These are phyloP conservation scores for Poecilia wingei DNA, from an alignment of 2,797 vertebrate genomes.

Conservation along the genomic window DNA sequence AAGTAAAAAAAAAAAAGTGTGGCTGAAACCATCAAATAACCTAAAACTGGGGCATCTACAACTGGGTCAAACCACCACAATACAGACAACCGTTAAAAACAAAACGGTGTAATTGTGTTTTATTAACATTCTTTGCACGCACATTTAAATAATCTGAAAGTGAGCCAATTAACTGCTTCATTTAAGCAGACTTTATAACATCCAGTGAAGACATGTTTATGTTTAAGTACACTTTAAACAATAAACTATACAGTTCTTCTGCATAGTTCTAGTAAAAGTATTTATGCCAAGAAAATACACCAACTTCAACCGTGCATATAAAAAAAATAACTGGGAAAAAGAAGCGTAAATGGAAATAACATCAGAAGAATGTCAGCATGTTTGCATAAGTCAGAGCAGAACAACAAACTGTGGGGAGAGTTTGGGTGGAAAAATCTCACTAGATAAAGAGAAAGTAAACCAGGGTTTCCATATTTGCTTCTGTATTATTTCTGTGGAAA, in stretches of 20 bases:
- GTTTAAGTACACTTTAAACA: not conserved
- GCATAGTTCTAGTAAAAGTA: not conserved
- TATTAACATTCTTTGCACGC: not conserved
- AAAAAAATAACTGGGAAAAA: no score
- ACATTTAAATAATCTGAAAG: not conserved
- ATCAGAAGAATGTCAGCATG: no score
- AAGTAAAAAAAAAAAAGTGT: slow-evolving; percentile 8
- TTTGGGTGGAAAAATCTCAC: no score
- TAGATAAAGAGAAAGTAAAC: no score
- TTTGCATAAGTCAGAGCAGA: no score
- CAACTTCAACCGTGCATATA: no score
- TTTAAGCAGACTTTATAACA: not conserved
- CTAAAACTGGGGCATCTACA: slow-evolving; percentile 25
- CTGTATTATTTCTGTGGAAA: no score
- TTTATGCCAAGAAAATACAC: slow-evolving; percentile 8
- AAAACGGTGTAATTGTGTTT: not conserved
- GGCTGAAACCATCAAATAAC: slow-evolving; percentile 24
- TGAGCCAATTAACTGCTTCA: not conserved
- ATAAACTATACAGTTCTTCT: not conserved
- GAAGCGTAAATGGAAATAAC: no score
- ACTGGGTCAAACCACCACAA: not conserved
- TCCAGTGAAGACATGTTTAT: not conserved
- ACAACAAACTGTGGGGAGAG: no score
- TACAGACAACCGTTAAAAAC: not conserved
- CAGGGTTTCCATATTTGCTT: no score